Percentiles rank a stretch among this genome's conserved stretches.
These are phyloP conservation scores for Phania funesta DNA, from an alignment of 2,888 invertebrate genomes.

Conservation along the genomic window DNA sequence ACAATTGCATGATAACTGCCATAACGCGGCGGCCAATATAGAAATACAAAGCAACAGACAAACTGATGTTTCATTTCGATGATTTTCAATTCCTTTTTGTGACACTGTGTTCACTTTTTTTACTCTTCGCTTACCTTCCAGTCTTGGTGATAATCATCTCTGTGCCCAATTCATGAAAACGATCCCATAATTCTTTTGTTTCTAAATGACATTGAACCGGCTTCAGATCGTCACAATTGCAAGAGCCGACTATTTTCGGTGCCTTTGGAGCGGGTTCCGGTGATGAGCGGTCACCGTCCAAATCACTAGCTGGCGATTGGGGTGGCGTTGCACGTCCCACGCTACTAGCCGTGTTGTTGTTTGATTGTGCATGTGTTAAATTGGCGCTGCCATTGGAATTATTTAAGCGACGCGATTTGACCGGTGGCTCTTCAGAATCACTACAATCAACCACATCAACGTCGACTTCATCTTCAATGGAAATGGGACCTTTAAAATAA, in stretches of 20 bases:
- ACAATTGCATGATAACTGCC: constrained; percentile 69
- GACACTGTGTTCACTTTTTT: constrained; percentile 9
- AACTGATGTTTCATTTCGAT: constrained; percentile 15
- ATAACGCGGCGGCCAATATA: constrained; percentile 34
- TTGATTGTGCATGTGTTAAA: constrained; percentile 70
- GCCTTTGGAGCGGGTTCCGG: constrained; percentile 79
- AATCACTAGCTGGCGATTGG: constrained; percentile 79
- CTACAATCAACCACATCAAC: constrained; percentile 87
- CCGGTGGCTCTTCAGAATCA: constrained; percentile 82
- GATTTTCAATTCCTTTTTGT: constrained; percentile 2
- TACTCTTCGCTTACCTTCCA: constrained; percentile 86
- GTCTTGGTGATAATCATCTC: constrained; percentile 99
- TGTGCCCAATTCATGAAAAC: constrained; percentile 95
- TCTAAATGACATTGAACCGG: constrained; percentile 95
- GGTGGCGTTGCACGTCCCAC: constrained; percentile 79
- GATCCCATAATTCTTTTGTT: constrained; percentile 98
- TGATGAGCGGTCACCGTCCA: constrained; percentile 78
- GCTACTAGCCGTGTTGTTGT: constrained; percentile 76
- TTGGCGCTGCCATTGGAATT: constrained; percentile 70
- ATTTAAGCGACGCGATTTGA: constrained; percentile 75
- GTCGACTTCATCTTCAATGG: constrained; percentile 85
- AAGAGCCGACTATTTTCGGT: constrained; percentile 84
- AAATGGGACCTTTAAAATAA: constrained; percentile 79
- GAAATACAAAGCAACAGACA: constrained; percentile 1
- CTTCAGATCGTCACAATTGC: constrained; percentile 91